A percentile compares a stretch with the other conserved stretches of the same genome.
Conservation (phyloP, 2,797 vertebrate genomes). For the Rhinophrynus dorsalis region DNA sequence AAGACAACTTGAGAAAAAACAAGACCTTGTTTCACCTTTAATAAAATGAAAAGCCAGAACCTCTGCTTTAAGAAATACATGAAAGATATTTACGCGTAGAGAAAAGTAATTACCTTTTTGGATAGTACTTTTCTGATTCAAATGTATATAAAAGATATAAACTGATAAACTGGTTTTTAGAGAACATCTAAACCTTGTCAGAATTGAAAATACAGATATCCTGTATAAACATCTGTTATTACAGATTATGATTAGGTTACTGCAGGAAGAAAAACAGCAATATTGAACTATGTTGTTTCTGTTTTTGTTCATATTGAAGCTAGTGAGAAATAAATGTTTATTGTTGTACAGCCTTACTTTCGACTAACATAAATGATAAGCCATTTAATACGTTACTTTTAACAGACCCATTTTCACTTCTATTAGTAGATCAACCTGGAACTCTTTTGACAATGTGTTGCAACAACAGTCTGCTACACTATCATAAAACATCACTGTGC, state of each 20-base stretch:
- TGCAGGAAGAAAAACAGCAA: neutral
- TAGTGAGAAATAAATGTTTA: neutral
- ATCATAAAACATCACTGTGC: slow-evolving; percentile 19
- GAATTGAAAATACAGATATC: neutral
- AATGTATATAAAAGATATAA: slow-evolving; percentile 7
- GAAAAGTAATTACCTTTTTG: slow-evolving; percentile 12
- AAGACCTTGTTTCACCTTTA: slow-evolving; percentile 10
- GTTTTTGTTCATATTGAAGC: neutral
- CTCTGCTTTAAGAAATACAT: slow-evolving; percentile 3
- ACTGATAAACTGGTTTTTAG: neutral
- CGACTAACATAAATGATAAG: neutral
- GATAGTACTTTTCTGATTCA: neutral
- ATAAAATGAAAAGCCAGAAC: slow-evolving; percentile 7
- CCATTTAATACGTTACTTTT: slow-evolving; percentile 5
- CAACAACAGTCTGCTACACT: slow-evolving; percentile 20
- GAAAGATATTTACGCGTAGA: neutral
- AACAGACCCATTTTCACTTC: slow-evolving; percentile 22
- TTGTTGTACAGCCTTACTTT: neutral
- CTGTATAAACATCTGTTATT: neutral
- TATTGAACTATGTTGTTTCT: neutral
- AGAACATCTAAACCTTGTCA: neutral
- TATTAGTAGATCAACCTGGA: neutral
- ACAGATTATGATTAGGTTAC: neutral
- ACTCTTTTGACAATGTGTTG: slow-evolving; percentile 23
- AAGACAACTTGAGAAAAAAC: slow-evolving; percentile 8